phyloP scores from a whole-genome alignment of 2,888 invertebrate species.

The Aromia moschata region DNA sequence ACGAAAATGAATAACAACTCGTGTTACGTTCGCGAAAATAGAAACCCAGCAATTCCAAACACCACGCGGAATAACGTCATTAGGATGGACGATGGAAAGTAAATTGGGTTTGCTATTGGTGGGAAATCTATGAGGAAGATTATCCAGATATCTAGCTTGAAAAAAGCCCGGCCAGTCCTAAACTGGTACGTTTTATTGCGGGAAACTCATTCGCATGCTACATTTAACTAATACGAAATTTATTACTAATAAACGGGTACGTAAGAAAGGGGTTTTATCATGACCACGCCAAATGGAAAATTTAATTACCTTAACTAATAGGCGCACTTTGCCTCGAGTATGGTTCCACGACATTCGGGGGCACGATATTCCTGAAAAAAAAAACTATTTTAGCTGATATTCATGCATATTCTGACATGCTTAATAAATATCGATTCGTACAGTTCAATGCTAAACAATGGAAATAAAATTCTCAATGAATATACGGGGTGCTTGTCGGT shows the following conservation, averaged over 20 bases:
- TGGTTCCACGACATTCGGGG: too few relatives aligned
- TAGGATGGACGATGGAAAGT: constrained; percentile 7
- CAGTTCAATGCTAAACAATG: too few relatives aligned
- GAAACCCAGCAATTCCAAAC: background rate
- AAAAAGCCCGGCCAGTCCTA: constrained; percentile 12
- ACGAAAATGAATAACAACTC: background rate
- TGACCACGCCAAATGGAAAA: constrained; percentile 5
- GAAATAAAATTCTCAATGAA: too few relatives aligned
- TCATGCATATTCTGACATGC: too few relatives aligned
- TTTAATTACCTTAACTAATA: constrained; percentile 2
- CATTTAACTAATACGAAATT: constrained; percentile 18
- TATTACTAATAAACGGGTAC: constrained; percentile 14
- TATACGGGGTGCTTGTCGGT: too few relatives aligned
- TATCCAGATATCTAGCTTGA: constrained; percentile 1
- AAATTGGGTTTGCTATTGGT: constrained; percentile 10
- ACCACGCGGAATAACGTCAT: constrained; percentile 2
- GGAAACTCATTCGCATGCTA: constrained; percentile 17
- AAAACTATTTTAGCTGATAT: too few relatives aligned
- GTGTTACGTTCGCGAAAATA: background rate
- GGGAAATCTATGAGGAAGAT: constrained; percentile 7
- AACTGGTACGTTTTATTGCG: constrained; percentile 18
- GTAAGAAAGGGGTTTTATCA: constrained; percentile 7
- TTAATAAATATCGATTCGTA: too few relatives aligned
- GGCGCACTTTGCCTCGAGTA: too few relatives aligned
- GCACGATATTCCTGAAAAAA: too few relatives aligned